These are phyloP conservation scores for Antennarius striatus DNA, from an alignment of 2,113 vertebrate species.

Conservation along the genomic window DNA sequence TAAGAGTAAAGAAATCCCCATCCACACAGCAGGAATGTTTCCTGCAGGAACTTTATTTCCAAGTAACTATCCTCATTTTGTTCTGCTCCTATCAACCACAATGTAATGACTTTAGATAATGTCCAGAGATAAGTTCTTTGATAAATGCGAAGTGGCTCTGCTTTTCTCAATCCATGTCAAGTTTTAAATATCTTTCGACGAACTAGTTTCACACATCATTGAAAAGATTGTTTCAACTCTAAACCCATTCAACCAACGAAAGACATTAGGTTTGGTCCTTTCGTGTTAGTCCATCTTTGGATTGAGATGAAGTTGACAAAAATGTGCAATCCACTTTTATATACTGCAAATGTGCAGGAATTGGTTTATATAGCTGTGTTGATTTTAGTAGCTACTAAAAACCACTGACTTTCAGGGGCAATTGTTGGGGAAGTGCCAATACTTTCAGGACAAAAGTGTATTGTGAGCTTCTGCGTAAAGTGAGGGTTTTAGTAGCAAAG, in stretches of 20 bases:
- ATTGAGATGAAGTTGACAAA: conserved; percentile 38
- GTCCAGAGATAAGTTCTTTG: conserved; percentile 47
- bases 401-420: conserved; percentile 28
- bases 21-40: conserved; percentile 13
- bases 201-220: conserved; percentile 29
- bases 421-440: conserved; percentile 32
- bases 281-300: conserved; percentile 35
- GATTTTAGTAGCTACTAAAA: conserved; percentile 32
- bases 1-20: conserved; percentile 3
- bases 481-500: conserved; percentile 38
- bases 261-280: conserved; percentile 23
- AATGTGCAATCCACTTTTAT: conserved; percentile 20
- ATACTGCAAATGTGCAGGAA: too few species aligned
- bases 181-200: conserved; percentile 64
- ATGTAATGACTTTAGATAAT: conserved; percentile 36
- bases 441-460: conserved; percentile 74
- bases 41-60: conserved; percentile 44
- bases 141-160: conserved; percentile 59
- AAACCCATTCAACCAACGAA: conserved; percentile 26
- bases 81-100: conserved; percentile 37
- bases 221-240: conserved; percentile 59
- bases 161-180: conserved; percentile 57
- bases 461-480: conserved; percentile 67
- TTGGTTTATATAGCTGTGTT: conserved; percentile 8
- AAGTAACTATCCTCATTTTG: conserved; percentile 54